Conservation (phyloP, 2,888 invertebrate species). For the Amphiduros pacificus region DNA sequence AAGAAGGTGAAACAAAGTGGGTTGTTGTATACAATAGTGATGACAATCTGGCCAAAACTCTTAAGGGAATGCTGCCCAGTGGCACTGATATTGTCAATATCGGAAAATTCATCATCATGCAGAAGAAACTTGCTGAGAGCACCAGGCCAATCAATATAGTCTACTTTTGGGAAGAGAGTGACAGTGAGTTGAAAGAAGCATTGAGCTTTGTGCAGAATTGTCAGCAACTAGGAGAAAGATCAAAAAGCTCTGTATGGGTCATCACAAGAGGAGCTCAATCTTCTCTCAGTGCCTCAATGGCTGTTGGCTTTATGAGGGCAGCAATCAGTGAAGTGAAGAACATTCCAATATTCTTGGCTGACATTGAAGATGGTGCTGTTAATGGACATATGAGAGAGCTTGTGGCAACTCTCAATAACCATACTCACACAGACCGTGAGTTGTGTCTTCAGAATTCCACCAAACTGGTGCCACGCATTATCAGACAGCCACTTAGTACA, state of each 20-base stretch:
- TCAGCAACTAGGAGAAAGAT: not conserved
- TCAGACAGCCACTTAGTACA: not conserved
- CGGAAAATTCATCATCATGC: not conserved
- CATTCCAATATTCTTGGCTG: conserved; percentile 2
- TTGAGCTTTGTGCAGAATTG: not conserved
- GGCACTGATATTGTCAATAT: not conserved
- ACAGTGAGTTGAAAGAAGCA: not conserved
- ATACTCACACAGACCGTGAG: not conserved
- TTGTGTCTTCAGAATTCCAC: not conserved
- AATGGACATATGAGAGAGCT: too few species aligned
- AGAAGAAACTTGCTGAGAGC: not conserved
- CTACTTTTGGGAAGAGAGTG: conserved; percentile 6
- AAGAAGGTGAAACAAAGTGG: conserved; percentile 10
- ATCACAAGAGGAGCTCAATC: not conserved
- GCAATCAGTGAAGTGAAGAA: conserved; percentile 8
- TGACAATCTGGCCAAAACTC: not conserved
- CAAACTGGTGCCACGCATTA: not conserved
- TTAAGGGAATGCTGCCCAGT: not conserved
- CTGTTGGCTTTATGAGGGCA: conserved; percentile 1
- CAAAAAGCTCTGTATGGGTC: not conserved
- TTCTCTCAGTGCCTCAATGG: not conserved
- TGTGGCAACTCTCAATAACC: not conserved
- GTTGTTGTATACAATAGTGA: not conserved
- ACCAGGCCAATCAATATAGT: not conserved
- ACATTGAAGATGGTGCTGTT: not conserved